A percentile compares a stretch with the other conserved stretches of the same genome.
These are phyloP conservation scores for Yponomeuta plumbellus DNA, from an alignment of 2,888 invertebrate species.

Conservation along the genomic window DNA sequence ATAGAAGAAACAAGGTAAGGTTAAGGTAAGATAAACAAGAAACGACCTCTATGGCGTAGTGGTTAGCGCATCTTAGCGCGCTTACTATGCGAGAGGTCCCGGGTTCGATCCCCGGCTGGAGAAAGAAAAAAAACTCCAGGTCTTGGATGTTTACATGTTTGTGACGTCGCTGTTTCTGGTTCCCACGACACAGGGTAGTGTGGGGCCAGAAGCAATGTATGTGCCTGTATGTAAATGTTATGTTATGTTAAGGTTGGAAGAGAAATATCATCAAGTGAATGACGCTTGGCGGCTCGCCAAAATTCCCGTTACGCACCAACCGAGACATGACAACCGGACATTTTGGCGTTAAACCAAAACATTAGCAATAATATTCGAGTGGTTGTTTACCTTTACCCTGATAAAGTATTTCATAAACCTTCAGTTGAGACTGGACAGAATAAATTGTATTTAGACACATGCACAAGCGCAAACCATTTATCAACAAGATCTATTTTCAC, in stretches of 20 bases:
- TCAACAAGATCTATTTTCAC: slow-evolving; percentile 9
- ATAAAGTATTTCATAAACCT: background rate
- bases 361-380: background rate
- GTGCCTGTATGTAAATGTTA: no score
- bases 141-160: no score
- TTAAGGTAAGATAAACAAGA: no score
- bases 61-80: no score
- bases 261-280: background rate
- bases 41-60: no score
- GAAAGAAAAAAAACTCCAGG: no score
- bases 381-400: background rate
- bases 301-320: background rate
- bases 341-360: slow-evolving; percentile 9
- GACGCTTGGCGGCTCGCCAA: background rate
- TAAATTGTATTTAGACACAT: slow-evolving; percentile 13
- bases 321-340: background rate
- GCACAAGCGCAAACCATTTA: background rate
- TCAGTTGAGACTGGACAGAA: background rate
- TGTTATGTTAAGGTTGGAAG: no score
- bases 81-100: no score
- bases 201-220: no score
- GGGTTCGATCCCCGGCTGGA: no score
- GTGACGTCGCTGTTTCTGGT: no score
- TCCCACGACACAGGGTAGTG: no score
- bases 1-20: slow-evolving; percentile 11